Percentiles rank a stretch among this genome's conserved stretches.
phyloP scores from a whole-genome alignment of 2,888 invertebrate species.

The Diploptera punctata region DNA sequence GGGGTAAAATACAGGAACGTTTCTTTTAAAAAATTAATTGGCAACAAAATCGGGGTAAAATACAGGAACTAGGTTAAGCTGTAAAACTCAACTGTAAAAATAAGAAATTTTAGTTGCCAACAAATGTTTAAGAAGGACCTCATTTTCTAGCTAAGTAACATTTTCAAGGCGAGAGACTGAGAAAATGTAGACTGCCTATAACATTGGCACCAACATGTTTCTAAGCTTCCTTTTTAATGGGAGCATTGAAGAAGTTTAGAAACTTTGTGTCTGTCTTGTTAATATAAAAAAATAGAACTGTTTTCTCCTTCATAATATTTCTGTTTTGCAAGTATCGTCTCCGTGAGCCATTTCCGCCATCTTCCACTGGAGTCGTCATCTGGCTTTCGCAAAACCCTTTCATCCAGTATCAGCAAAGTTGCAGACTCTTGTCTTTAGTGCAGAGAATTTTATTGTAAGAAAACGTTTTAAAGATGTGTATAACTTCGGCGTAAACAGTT shows the following conservation, averaged over 20 bases:
- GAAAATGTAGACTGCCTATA: background rate
- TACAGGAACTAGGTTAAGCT: background rate
- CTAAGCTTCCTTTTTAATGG: background rate
- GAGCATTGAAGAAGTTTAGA: background rate
- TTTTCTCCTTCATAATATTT: background rate
- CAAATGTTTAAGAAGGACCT: background rate
- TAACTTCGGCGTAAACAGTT: too few species aligned
- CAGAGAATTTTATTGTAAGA: too few species aligned
- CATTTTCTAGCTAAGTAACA: background rate
- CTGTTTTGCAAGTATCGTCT: background rate
- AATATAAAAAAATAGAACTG: background rate
- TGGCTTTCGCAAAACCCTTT: too few species aligned
- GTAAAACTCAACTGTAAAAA: background rate
- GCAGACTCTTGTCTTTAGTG: too few species aligned
- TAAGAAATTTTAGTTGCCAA: background rate
- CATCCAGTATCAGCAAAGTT: too few species aligned
- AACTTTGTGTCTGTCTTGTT: background rate
- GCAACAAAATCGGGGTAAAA: background rate
- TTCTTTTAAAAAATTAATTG: slow-evolving; percentile 1
- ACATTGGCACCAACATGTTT: background rate
- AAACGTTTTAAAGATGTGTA: too few species aligned
- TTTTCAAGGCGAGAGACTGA: background rate
- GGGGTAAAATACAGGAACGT: background rate
- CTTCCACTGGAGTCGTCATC: background rate
- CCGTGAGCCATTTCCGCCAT: background rate